phyloP scores from a whole-genome alignment of 1,140 invertebrate species.

The Patella vulgata region DNA sequence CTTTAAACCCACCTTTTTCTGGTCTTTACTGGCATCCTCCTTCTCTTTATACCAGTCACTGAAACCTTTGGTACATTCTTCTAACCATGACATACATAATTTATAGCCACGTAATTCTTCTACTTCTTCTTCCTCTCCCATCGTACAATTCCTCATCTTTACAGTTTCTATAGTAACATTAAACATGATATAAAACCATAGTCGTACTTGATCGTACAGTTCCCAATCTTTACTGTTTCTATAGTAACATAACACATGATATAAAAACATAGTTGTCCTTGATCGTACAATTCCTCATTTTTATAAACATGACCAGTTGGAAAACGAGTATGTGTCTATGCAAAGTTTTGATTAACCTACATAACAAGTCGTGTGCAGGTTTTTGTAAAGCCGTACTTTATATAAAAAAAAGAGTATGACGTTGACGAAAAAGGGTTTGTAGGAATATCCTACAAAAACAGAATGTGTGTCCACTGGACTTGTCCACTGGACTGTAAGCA shows the following conservation, averaged over 20 bases:
- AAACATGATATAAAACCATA: neutral
- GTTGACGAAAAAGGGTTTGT: no score
- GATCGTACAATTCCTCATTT: constrained; percentile 53
- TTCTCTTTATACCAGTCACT: constrained; percentile 51
- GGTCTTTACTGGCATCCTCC: constrained; percentile 44
- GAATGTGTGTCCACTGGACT: no score
- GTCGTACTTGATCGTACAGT: constrained; percentile 37
- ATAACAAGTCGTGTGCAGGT: no score
- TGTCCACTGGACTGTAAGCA: no score
- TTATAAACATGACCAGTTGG: no score
- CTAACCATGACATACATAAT: constrained; percentile 59
- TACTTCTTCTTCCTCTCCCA: constrained; percentile 48
- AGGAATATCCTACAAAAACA: no score
- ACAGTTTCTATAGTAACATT: constrained; percentile 47
- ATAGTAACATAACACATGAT: neutral
- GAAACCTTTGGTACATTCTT: constrained; percentile 47
- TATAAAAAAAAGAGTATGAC: no score
- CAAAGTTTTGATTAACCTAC: no score
- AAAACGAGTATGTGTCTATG: no score
- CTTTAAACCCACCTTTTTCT: constrained; percentile 55
- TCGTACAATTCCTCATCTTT: constrained; percentile 53
- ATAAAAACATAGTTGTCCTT: neutral
- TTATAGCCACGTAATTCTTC: constrained; percentile 60
- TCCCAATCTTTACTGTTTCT: constrained; percentile 61
- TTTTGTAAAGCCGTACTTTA: no score